These are phyloP conservation scores for Atta colombica DNA, from an alignment of 1,140 invertebrate genomes.

Conservation along the genomic window DNA sequence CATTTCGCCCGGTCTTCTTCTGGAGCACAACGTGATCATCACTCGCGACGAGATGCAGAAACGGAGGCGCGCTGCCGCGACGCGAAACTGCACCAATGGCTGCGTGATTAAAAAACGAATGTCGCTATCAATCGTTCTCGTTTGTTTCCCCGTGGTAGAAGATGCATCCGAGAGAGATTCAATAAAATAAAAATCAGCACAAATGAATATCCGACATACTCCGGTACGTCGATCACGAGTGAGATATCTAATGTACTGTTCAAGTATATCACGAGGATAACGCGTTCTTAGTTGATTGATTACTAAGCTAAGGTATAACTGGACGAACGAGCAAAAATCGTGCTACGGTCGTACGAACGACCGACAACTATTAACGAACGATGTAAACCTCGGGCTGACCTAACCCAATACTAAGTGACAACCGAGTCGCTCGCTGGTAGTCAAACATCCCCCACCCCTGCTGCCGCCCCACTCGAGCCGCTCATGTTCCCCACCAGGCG, in stretches of 20 bases:
- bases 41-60: conserved; percentile 39
- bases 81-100: conserved; percentile 38
- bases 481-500: conserved; percentile 62
- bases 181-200: neutral
- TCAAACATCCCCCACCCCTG: conserved; percentile 79
- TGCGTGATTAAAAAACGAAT: conserved; percentile 26
- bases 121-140: neutral
- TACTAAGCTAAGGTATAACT: neutral
- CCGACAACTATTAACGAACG: conserved; percentile 59
- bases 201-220: neutral
- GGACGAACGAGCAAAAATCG: conserved; percentile 44
- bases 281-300: neutral
- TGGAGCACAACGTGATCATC: conserved; percentile 60
- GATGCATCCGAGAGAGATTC: neutral
- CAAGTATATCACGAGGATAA: neutral
- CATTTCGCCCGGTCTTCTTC: conserved; percentile 79
- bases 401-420: conserved; percentile 85
- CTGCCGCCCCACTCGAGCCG: conserved; percentile 29
- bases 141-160: neutral
- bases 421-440: conserved; percentile 73
- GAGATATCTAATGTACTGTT: neutral
- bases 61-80: neutral
- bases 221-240: neutral
- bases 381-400: conserved; percentile 83
- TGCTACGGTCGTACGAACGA: conserved; percentile 55